These are phyloP conservation scores for Cybosia mesomella DNA, from an alignment of 2,888 invertebrate genomes.

Conservation along the genomic window DNA sequence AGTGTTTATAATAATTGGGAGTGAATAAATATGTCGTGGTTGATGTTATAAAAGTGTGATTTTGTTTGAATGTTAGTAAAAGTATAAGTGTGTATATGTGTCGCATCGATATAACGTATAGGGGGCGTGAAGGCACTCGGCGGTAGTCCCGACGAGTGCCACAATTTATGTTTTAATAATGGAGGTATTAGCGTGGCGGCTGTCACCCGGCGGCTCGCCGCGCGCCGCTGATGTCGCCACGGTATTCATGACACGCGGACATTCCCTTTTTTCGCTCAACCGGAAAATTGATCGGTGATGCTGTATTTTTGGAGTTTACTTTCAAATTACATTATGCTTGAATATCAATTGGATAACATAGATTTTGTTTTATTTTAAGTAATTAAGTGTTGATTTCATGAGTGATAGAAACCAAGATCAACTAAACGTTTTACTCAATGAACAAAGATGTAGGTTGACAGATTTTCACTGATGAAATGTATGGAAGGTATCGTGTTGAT, in stretches of 20 bases:
- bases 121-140: constrained; percentile 26
- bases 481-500: no score
- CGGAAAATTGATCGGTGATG: constrained; percentile 14
- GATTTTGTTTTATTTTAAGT: neutral
- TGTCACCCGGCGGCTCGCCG: constrained; percentile 50
- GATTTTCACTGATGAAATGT: neutral
- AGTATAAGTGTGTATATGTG: constrained; percentile 2
- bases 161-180: constrained; percentile 76
- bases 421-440: neutral
- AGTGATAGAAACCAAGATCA: neutral
- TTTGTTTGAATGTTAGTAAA: neutral
- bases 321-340: neutral
- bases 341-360: neutral
- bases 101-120: constrained; percentile 15
- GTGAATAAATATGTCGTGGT: constrained; percentile 5
- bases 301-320: constrained; percentile 8
- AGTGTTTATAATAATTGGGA: neutral
- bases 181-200: constrained; percentile 64
- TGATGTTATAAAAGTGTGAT: neutral
- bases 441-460: neutral
- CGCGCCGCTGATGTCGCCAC: constrained; percentile 40
- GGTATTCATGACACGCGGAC: constrained; percentile 34
- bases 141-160: constrained; percentile 38
- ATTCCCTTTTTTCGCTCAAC: constrained; percentile 22
- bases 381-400: neutral